Percentiles rank a stretch among this genome's conserved stretches.
phyloP scores from a whole-genome alignment of 64 coral and sea anemone species.

The Stichodactyla helianthus region DNA sequence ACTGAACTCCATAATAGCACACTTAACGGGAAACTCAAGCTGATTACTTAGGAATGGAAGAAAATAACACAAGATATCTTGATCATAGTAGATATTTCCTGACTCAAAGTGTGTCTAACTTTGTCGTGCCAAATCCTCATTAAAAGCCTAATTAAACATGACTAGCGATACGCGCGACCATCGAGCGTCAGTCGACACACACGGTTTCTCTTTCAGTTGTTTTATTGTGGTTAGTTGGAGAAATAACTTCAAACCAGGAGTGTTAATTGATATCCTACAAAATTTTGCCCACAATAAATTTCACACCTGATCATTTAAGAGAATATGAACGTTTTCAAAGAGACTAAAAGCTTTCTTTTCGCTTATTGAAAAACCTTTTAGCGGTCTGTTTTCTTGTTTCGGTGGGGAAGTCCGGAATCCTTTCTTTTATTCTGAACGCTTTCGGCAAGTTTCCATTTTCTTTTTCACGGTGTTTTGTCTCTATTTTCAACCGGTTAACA shows the following conservation, averaged over 20 bases:
- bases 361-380: not conserved
- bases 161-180: not conserved
- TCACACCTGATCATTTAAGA: not conserved
- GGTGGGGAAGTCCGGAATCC: not conserved
- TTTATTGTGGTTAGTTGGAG: not conserved
- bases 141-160: not conserved
- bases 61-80: conserved; percentile 9
- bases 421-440: not conserved
- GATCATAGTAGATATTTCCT: conserved; percentile 5
- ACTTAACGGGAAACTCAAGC: conserved; percentile 12
- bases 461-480: not conserved
- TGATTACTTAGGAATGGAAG: not conserved
- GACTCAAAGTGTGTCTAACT: not conserved
- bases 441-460: not conserved
- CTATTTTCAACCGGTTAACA: not conserved
- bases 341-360: not conserved
- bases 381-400: not conserved
- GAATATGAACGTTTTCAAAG: not conserved
- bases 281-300: not conserved
- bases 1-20: not conserved
- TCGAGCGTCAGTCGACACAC: not conserved
- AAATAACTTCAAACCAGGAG: not conserved
- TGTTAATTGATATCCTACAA: not conserved
- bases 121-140: not conserved
- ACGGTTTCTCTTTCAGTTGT: not conserved